A percentile compares a stretch with the other conserved stretches of the same genome.
These are phyloP conservation scores for Meriones unguiculatus DNA, from an alignment of 2,113 vertebrate genomes.

Conservation along the genomic window DNA sequence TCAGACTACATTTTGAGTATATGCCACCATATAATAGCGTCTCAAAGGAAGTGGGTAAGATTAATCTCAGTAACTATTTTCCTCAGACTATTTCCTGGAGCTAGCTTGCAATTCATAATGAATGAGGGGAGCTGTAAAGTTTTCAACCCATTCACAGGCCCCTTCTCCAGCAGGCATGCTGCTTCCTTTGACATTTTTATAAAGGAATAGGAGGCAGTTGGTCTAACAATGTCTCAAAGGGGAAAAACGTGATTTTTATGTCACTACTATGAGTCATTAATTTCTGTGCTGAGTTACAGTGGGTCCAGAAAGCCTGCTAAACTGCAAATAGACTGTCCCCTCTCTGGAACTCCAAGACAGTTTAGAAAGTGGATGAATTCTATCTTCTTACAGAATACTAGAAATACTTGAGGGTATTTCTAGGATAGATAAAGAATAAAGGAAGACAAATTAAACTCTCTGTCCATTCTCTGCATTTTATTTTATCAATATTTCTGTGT, in stretches of 20 bases:
- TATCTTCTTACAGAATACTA: neutral
- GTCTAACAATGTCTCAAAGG: neutral
- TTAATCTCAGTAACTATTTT: neutral
- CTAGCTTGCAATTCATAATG: neutral
- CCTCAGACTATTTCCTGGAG: neutral
- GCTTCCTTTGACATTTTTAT: neutral
- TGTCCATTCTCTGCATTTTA: neutral
- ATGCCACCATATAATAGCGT: neutral
- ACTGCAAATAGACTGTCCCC: neutral
- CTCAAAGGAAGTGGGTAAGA: neutral
- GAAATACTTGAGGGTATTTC: fast-evolving
- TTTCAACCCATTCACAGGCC: neutral
- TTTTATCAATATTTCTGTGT: neutral
- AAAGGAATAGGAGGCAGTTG: neutral
- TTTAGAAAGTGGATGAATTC: neutral
- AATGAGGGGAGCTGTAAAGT: neutral
- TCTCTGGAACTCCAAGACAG: fast-evolving
- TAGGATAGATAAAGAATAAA: neutral
- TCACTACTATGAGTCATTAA: neutral
- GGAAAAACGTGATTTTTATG: neutral
- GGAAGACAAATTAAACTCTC: neutral
- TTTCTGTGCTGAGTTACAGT: neutral
- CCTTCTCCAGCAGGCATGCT: neutral
- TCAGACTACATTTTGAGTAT: neutral
- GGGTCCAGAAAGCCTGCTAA: neutral